These are phyloP conservation scores for Ifrita kowaldi DNA, from an alignment of 2,113 vertebrate genomes.

Conservation along the genomic window DNA sequence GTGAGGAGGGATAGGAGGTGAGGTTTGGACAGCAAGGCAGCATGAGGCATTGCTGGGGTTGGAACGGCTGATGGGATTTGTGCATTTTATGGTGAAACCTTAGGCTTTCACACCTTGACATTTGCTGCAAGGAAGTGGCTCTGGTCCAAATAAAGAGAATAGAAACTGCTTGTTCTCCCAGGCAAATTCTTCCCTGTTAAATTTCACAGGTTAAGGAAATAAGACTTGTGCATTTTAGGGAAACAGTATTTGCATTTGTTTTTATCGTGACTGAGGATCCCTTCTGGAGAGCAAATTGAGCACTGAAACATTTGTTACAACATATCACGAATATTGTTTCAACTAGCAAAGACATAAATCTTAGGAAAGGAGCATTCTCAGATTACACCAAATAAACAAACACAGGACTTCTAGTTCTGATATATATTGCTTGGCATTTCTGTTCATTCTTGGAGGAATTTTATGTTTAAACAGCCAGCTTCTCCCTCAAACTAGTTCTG, in stretches of 20 bases:
- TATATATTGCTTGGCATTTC: not conserved
- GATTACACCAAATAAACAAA: not conserved
- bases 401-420: not conserved
- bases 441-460: not conserved
- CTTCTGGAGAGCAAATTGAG: constrained; percentile 17
- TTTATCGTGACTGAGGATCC: not conserved
- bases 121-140: not conserved
- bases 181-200: not conserved
- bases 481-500: not conserved
- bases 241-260: not conserved
- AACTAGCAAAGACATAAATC: not conserved
- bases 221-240: not conserved
- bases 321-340: not conserved
- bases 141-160: not conserved
- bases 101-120: not conserved
- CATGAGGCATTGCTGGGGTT: not conserved
- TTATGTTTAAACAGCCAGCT: not conserved
- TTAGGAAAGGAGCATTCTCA: not conserved
- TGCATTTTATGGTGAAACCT: not conserved
- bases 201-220: not conserved
- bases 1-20: not conserved
- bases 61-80: not conserved
- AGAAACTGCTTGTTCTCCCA: not conserved
- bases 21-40: not conserved
- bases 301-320: constrained; percentile 6